Evolutionary conservation across 2,888 invertebrate species (phyloP).

Genomic region (Polietes domitor): DNA sequence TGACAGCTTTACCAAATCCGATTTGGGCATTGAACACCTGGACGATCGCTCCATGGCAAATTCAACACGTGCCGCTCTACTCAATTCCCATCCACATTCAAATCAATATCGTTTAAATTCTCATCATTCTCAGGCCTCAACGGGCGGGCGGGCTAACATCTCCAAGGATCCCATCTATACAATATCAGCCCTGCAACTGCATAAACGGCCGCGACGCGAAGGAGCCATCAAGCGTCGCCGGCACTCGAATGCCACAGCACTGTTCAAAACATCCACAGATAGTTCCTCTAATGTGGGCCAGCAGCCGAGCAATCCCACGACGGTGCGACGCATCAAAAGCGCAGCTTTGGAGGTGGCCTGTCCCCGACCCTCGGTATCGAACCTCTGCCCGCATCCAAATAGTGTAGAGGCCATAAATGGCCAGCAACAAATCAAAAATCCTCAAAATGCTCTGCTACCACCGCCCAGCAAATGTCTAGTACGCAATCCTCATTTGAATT

Average conservation of each 20-base stretch:
- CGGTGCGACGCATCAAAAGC: slow-evolving; percentile 86
- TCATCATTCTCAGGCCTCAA: slow-evolving; percentile 69
- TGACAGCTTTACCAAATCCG: slow-evolving; percentile 80
- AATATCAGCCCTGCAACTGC: slow-evolving; percentile 84
- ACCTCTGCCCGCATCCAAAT: slow-evolving; percentile 90
- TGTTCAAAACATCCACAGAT: slow-evolving; percentile 72
- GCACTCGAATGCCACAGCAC: slow-evolving; percentile 80
- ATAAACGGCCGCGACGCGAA: slow-evolving; percentile 75
- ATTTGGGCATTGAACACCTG: slow-evolving; percentile 79
- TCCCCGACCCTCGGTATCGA: slow-evolving; percentile 86
- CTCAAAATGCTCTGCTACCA: slow-evolving; percentile 84
- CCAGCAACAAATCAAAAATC: slow-evolving; percentile 85
- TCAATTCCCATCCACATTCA: slow-evolving; percentile 66
- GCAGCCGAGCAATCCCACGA: slow-evolving; percentile 63
- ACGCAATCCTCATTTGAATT: slow-evolving; percentile 86
- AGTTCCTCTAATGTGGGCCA: slow-evolving; percentile 65
- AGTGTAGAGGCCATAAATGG: slow-evolving; percentile 89
- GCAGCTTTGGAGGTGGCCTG: slow-evolving; percentile 87
- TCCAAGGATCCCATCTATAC: slow-evolving; percentile 76
- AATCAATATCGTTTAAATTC: slow-evolving; percentile 61
- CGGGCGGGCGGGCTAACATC: slow-evolving; percentile 77
- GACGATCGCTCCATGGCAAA: slow-evolving; percentile 68
- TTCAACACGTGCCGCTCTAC: slow-evolving; percentile 62
- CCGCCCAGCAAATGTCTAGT: slow-evolving; percentile 87
- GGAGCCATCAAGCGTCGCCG: slow-evolving; percentile 76